A percentile compares a stretch with the other conserved stretches of the same genome.
Evolutionary conservation across 1,140 invertebrate species (phyloP).

Genomic region (Ericerus pela): DNA sequence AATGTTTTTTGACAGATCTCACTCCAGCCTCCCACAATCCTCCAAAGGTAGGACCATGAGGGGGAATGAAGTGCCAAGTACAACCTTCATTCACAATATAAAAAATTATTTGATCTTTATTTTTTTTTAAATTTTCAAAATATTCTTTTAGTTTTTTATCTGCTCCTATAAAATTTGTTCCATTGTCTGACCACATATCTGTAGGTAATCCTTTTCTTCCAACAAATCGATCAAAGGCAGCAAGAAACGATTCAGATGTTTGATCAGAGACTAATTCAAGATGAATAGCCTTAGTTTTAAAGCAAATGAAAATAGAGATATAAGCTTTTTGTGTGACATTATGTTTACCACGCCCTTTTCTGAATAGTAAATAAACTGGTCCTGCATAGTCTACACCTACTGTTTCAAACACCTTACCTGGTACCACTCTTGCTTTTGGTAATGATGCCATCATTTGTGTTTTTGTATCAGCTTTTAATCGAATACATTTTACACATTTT

Average conservation of each 20-base stretch:
- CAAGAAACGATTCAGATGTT: slow-evolving; percentile 25
- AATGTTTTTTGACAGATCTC: slow-evolving; percentile 25
- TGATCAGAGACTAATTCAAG: slow-evolving; percentile 26
- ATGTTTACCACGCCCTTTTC: background rate
- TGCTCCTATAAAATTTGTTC: slow-evolving; percentile 28
- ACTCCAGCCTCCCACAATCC: slow-evolving; percentile 28
- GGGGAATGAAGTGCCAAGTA: slow-evolving; percentile 27
- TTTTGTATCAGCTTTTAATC: background rate
- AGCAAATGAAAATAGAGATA: slow-evolving; percentile 29
- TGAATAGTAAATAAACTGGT: background rate
- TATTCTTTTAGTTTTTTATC: slow-evolving; percentile 22
- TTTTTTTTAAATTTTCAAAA: slow-evolving; percentile 13
- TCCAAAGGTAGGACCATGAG: slow-evolving; percentile 24
- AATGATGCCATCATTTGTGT: slow-evolving; percentile 11
- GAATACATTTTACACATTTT: background rate
- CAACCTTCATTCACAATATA: background rate
- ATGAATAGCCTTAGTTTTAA: slow-evolving; percentile 26
- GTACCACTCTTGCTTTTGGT: background rate
- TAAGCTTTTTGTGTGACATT: too few species aligned
- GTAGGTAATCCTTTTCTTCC: slow-evolving; percentile 22
- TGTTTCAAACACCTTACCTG: background rate
- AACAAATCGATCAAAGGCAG: slow-evolving; percentile 26
- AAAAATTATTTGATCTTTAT: background rate
- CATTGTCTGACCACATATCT: slow-evolving; percentile 28
- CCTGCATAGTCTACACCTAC: slow-evolving; percentile 10